Conservation (phyloP, 2,888 invertebrate species). For the Apodemia hepburni region DNA sequence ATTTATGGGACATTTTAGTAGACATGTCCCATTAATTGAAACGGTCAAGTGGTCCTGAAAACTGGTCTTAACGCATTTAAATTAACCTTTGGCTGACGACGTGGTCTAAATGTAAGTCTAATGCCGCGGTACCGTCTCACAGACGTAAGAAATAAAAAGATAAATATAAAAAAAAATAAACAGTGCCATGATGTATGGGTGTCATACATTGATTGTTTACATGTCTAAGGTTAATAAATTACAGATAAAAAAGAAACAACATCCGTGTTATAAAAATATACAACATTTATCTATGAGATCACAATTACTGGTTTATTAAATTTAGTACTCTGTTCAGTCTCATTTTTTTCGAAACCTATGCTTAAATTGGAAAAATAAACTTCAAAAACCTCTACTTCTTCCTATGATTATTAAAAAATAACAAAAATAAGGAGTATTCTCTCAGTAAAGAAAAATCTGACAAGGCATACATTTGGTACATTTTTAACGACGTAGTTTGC, state of each 20-base stretch:
- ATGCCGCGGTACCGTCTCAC: constrained; percentile 12
- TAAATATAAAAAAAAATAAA: constrained; percentile 10
- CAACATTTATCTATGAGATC: constrained; percentile 7
- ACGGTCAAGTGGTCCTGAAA: no score
- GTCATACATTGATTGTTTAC: constrained; percentile 13
- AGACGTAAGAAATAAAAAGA: constrained; percentile 15
- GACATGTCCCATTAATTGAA: no score
- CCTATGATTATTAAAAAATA: no score
- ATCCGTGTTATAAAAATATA: not conserved
- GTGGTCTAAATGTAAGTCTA: constrained; percentile 16
- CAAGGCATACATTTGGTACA: not conserved
- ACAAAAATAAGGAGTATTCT: no score
- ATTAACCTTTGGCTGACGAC: constrained; percentile 15
- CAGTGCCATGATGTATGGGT: constrained; percentile 12
- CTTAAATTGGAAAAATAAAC: constrained; percentile 5
- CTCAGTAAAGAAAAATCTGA: not conserved
- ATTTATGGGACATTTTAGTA: no score
- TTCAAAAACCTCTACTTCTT: not conserved
- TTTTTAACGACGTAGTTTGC: not conserved
- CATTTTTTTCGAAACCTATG: not conserved
- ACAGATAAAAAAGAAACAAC: constrained; percentile 2
- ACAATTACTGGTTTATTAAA: constrained; percentile 1
- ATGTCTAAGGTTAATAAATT: constrained; percentile 2
- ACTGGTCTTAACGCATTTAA: not conserved
- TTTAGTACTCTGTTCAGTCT: not conserved